phyloP scores from a whole-genome alignment of 2,113 vertebrate species.

The Nanorana parkeri region DNA sequence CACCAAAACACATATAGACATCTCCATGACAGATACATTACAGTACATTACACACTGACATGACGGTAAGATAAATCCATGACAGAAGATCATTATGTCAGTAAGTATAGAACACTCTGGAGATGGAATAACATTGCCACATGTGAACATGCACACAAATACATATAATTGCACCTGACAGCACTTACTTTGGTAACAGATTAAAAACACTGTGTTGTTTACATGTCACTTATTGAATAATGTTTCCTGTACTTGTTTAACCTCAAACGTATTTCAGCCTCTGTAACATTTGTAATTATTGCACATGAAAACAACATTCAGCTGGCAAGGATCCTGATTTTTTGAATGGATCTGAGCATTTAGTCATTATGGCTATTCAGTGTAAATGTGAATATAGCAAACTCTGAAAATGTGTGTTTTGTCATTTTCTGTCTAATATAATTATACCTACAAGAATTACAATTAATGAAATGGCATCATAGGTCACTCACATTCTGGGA shows the following conservation, averaged over 20 bases:
- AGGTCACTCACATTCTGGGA: no score
- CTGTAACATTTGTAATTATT: not conserved
- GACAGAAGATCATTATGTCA: no score
- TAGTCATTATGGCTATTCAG: not conserved
- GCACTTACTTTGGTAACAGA: not conserved
- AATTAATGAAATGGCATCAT: no score
- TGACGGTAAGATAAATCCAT: no score
- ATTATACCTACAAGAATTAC: no score
- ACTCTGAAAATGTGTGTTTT: not conserved
- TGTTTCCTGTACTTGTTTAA: not conserved
- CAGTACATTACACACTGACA: no score
- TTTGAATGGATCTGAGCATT: constrained; percentile 6
- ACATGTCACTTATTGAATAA: not conserved
- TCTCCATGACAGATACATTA: no score
- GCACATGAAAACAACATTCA: not conserved
- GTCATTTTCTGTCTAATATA: not conserved
- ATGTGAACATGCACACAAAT: no score
- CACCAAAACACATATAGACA: no score
- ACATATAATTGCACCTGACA: constrained; percentile 1
- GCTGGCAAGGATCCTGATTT: not conserved
- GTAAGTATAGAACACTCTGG: no score
- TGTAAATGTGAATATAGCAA: no score
- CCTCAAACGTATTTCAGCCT: not conserved
- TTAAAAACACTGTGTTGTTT: not conserved
- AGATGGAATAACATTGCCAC: no score